Conservation (phyloP, 2,888 invertebrate genomes). For the Orthosia gracilis region DNA sequence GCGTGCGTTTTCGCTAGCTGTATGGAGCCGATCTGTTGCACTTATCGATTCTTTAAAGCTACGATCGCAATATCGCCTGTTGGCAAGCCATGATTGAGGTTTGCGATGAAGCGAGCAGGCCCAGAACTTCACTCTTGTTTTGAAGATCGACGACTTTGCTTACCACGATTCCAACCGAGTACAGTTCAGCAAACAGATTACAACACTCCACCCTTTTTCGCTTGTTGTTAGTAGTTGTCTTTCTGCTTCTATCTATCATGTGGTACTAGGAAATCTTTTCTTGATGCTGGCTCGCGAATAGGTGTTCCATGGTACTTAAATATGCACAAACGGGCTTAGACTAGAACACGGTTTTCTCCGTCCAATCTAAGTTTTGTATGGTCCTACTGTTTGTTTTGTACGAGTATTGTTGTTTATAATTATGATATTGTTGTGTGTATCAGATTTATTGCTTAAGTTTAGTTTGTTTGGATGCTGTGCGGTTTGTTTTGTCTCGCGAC, state of each 20-base stretch:
- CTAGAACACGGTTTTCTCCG: constrained; percentile 4
- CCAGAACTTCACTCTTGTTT: too few relatives aligned
- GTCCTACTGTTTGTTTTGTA: constrained; percentile 9
- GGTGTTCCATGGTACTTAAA: constrained; percentile 25
- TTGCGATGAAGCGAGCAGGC: too few relatives aligned
- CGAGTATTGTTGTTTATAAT: constrained; percentile 23
- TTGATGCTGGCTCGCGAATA: background rate
- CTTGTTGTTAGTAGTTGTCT: background rate
- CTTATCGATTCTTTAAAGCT: too few relatives aligned
- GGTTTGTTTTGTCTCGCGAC: constrained; percentile 2
- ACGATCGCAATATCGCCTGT: too few relatives aligned
- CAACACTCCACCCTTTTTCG: too few relatives aligned
- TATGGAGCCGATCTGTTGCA: background rate
- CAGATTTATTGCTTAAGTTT: constrained; percentile 32
- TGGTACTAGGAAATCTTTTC: background rate
- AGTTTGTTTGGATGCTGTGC: background rate
- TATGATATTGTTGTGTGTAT: constrained; percentile 16
- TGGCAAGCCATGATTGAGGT: too few relatives aligned
- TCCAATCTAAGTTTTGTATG: constrained; percentile 38
- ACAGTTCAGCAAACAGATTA: too few relatives aligned
- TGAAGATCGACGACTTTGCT: too few relatives aligned
- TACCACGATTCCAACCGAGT: too few relatives aligned
- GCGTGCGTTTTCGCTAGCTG: background rate
- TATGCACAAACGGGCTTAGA: constrained; percentile 27
- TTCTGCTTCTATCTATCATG: background rate